Evolutionary conservation across 2,888 invertebrate species (phyloP), one percentile per base, ranked within the genome.

Genomic region (Limenitis arthemis): DNA sequence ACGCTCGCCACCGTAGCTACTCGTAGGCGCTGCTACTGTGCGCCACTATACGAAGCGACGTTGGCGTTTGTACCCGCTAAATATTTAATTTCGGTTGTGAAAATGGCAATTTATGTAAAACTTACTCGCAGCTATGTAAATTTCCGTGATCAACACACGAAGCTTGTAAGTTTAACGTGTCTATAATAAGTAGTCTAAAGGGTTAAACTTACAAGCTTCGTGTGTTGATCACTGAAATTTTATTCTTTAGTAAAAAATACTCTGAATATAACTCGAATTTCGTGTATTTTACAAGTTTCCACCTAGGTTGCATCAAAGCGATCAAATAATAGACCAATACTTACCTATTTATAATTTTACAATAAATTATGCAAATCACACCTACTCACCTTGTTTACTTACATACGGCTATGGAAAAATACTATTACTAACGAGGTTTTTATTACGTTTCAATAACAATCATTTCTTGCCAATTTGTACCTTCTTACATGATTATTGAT

Each of bases 11-110:
- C 53, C 61, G 60, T 50, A 48, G 51, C 39, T 46, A 20, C 20
- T 20, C 20, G 20, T 20, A 20, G 20, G 20, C 20, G 4, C 20
- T 46, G 38, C 37, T 30, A 38, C 49, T 41, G 54, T 34, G 40
- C 38, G 37, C 34, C 43, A 37, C 44, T 44, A 32, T 41, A 40
- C 39, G 47, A 50, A 34, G 34, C 39, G 44, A 32, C 53, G 51
- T 40, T 56, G 64, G 61, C 63, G 62, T 58, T 57, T 61, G 65
- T 64, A 79, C 75, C 74, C 77, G 76, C 67, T 75, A 78, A 75
- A 80, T 83, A 84, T 86, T 86, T 86, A 83, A 85, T 86, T 86
- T 86, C 80, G 86, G 86, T 86, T 86, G 86, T 86, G 86, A 86
- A 82, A 80, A 83, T 83, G 78, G 85, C 85, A 85, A 85, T 84